These are phyloP conservation scores for Coptotermes formosanus DNA, from an alignment of 1,140 invertebrate species.

Conservation along the genomic window DNA sequence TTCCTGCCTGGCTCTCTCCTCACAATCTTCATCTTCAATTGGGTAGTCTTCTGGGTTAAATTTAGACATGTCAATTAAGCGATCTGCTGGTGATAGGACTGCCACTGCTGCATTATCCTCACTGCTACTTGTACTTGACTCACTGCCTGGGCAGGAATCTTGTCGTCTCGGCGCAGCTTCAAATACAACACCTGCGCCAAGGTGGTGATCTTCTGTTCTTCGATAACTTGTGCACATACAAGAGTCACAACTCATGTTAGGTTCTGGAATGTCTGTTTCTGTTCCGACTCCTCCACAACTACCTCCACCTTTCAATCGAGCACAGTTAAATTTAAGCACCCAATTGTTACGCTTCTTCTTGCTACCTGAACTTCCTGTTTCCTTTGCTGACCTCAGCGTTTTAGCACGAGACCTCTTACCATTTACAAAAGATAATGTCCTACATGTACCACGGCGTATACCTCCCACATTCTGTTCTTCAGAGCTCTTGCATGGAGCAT, in stretches of 20 bases:
- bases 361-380: conserved; percentile 34
- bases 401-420: conserved; percentile 29
- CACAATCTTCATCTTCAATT: conserved; percentile 68
- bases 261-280: conserved; percentile 49
- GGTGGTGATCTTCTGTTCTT: conserved; percentile 56
- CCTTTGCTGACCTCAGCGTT: conserved; percentile 26
- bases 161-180: conserved; percentile 37
- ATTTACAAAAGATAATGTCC: conserved; percentile 26
- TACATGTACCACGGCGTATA: conserved; percentile 4
- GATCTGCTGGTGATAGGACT: conserved; percentile 22
- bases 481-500: not conserved
- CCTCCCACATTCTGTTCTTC: not conserved
- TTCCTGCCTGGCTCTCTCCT: conserved; percentile 66
- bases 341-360: conserved; percentile 59
- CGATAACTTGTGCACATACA: conserved; percentile 63
- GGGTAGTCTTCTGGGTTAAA: conserved; percentile 49
- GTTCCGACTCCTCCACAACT: conserved; percentile 47
- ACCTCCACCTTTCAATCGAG: conserved; percentile 55
- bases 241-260: conserved; percentile 43
- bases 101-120: conserved; percentile 23
- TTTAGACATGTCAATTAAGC: conserved; percentile 44
- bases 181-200: conserved; percentile 54
- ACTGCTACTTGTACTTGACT: conserved; percentile 1
- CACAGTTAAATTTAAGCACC: conserved; percentile 61
- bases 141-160: not conserved